Evolutionary conservation across 2,797 vertebrate genomes (phyloP).

Genomic region (Triplophysa yarkandensis): DNA sequence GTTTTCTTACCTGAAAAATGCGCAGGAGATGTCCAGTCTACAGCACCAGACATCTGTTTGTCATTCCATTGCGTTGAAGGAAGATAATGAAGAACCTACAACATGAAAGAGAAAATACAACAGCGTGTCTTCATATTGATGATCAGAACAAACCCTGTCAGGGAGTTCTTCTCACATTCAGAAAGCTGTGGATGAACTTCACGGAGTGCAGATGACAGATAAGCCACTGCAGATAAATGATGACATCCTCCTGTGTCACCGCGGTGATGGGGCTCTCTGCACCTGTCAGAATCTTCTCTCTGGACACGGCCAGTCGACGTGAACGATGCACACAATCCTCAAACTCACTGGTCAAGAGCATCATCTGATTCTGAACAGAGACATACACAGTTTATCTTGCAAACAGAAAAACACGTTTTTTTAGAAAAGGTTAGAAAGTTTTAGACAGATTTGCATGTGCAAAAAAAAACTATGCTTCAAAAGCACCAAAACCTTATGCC

Average conservation of each 20-base stretch:
- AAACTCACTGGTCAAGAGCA: slow-evolving; percentile 70
- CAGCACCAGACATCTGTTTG: background rate
- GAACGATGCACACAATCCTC: slow-evolving; percentile 73
- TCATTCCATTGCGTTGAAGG: slow-evolving; percentile 67
- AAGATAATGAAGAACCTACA: slow-evolving; percentile 74
- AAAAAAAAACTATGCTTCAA: no score
- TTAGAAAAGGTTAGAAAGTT: background rate
- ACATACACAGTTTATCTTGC: background rate
- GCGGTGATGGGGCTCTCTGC: slow-evolving; percentile 59
- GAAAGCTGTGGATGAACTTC: slow-evolving; percentile 70
- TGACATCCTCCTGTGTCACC: slow-evolving; percentile 72
- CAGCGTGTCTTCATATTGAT: background rate
- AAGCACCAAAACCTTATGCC: no score
- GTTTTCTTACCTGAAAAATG: slow-evolving; percentile 39
- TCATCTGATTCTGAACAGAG: slow-evolving; percentile 61
- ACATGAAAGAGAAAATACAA: background rate
- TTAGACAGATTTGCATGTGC: no score
- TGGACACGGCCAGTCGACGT: slow-evolving; percentile 69
- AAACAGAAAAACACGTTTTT: no score
- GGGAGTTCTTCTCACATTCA: slow-evolving; percentile 64
- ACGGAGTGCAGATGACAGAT: slow-evolving; percentile 76
- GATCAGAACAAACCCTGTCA: background rate
- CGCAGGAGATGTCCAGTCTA: slow-evolving; percentile 38
- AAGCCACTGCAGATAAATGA: slow-evolving; percentile 75
- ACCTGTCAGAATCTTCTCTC: slow-evolving; percentile 69